Evolutionary conservation across 2,888 invertebrate genomes (phyloP).

Genomic region (Caradrina clavipalpis): DNA sequence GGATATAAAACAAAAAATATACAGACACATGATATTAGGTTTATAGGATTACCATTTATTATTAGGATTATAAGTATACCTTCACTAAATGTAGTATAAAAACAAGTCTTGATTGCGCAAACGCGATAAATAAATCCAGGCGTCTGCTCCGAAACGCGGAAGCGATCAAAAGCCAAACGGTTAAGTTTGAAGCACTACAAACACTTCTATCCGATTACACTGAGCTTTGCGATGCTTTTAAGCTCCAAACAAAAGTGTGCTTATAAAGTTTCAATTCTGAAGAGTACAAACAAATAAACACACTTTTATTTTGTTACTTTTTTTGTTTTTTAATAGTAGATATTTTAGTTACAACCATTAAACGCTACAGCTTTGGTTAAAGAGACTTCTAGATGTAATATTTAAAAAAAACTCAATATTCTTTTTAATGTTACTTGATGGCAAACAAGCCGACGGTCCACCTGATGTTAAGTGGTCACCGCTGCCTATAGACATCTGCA

Average conservation of each 20-base stretch:
- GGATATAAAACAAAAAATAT: too few relatives aligned
- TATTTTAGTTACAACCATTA: neutral
- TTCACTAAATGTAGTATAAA: neutral
- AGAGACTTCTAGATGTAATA: too few relatives aligned
- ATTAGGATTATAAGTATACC: too few relatives aligned
- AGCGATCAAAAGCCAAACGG: conserved; percentile 34
- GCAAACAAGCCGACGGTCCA: too few relatives aligned
- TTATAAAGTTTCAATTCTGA: neutral
- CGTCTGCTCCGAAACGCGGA: conserved; percentile 3
- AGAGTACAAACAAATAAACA: neutral
- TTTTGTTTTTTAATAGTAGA: neutral
- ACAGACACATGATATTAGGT: too few relatives aligned
- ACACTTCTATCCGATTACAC: conserved; percentile 52
- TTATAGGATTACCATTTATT: too few relatives aligned
- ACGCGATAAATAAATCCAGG: neutral
- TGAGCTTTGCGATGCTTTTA: conserved; percentile 14
- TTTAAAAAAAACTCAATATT: too few relatives aligned
- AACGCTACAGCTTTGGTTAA: too few relatives aligned
- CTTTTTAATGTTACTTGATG: too few relatives aligned
- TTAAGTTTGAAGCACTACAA: conserved; percentile 36
- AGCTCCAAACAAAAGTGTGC: conserved; percentile 18
- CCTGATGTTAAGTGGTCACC: too few relatives aligned
- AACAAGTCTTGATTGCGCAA: neutral
- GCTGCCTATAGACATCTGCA: too few relatives aligned
- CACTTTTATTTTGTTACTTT: neutral